phyloP scores from a whole-genome alignment of 2,113 vertebrate species.

The Hippocampus guttulatus region DNA sequence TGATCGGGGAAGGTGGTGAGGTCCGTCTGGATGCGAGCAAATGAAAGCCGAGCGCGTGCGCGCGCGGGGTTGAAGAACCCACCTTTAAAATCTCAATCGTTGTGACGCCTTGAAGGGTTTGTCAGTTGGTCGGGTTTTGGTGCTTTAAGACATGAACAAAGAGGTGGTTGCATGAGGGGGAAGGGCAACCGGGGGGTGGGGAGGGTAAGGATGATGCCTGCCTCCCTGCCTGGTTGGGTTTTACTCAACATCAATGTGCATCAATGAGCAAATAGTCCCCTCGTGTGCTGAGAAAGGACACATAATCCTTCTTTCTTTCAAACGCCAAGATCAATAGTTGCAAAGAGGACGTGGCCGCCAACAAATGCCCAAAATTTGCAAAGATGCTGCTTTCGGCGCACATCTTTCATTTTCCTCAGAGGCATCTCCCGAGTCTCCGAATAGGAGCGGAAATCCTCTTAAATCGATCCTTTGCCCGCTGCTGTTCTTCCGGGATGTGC shows the following conservation, averaged over 20 bases:
- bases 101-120: conserved; percentile 41
- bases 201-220: conserved; percentile 56
- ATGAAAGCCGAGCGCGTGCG: conserved; percentile 13
- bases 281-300: conserved; percentile 39
- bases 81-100: conserved; percentile 45
- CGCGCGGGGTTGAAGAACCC: conserved; percentile 2
- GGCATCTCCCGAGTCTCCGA: conserved; percentile 47
- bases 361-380: conserved; percentile 23
- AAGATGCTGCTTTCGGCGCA: conserved; percentile 22
- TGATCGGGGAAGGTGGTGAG: conserved; percentile 43
- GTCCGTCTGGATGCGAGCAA: conserved; percentile 24
- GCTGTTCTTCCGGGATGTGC: conserved; percentile 12
- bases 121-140: conserved; percentile 52
- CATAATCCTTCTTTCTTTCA: conserved; percentile 52
- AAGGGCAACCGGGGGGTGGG: conserved; percentile 45
- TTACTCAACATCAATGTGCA: conserved; percentile 65
- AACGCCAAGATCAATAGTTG: conserved; percentile 44
- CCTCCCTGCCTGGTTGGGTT: conserved; percentile 51
- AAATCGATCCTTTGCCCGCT: conserved; percentile 51
- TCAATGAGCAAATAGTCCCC: conserved; percentile 63
- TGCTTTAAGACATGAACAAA: conserved; percentile 66
- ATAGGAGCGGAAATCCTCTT: conserved; percentile 56
- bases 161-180: conserved; percentile 52
- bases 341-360: conserved; percentile 24
- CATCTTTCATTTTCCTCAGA: conserved; percentile 38